Evolutionary conservation across 2,888 invertebrate species (phyloP), one percentile per base, ranked within the genome.

Genomic region (Cecidostiba fungosa): DNA sequence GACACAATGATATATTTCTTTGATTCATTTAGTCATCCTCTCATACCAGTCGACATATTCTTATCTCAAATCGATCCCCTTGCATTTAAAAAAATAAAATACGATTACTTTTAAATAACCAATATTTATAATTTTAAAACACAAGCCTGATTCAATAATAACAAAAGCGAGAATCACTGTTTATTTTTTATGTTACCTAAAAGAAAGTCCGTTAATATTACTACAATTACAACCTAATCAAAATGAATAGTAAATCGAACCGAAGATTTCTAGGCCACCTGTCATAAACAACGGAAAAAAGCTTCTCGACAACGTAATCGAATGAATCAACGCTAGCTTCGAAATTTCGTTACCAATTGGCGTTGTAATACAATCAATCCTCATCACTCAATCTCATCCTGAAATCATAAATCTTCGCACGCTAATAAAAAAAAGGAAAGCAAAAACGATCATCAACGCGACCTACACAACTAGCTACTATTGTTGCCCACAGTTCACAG

Each of bases 351-450:
- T 74, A 62, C 26, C 32, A 39, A 59, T 59, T 8, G 54, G n/a
- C 54, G 54, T n/a, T 69, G 50, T 76, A 69, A 70, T 59, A 59
- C 78, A 62, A 85, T 85, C 84, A 80, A 84, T 84, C 73, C 47
- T 73, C 77, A 85, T 80, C 79, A 73, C 47, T 84, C 84, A 80
- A 80, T 70, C 50, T 74, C 43, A 23, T 12, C n/a, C 43, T 23
- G 5, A 12, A n/a, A 14, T 43, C 79, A 59, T 76, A 80, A 80
- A 85, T 85, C 84, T 76, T 47, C 16, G 19, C 59, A 12, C 72
- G 83, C 77, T 47, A 84, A 80, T 79, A 39, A 76, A 14, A 74
- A 66, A 74, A 50, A 36, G n/a, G 23, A 66, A 32, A 72, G 14
- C 8, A 50, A 82, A 62, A 78, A 83, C 6, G 4, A 3, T 74